Base-by-base conservation (phyloP, 2,888 invertebrate genomes). In the Myathropa florea region DNA sequence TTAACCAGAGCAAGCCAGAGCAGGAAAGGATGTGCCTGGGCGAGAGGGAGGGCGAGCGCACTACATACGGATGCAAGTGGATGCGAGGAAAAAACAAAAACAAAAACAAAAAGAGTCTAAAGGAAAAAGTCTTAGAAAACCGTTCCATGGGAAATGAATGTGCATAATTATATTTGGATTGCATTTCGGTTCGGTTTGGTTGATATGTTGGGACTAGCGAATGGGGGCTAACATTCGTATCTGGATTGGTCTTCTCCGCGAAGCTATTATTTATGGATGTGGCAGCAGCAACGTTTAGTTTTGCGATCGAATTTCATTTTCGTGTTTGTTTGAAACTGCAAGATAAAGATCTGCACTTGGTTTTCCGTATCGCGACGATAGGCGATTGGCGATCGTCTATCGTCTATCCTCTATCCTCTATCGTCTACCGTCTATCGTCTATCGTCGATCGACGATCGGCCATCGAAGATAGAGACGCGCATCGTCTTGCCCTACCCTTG, bases 151-250 rank as follows among this genome's bases (percentile, higher is more conserved):
- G 73, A 82, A 78, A 86, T 82, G 78, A 86, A 86, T 86, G 86
- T 86, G 82, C 86, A 86, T 86, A 86, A 86, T 86, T 86, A 86
- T 82, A 82, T 78, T 82, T 71, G 82, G 68, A 78, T 72, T 85
- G 67, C 46, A 73, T 73, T 85, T 81, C 36, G 67, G 75, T 76
- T 80, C 10, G 55, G 70, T 55, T 79, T 60, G 2, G 76, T 61
- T 61, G 76, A 80, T 80, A 72, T 72, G 77, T 73, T 14, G 55
- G 53, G 70, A 65, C 55, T 18, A 46, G 39, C 23, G 55, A 67
- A 61, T 33, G 57, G 18, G 39, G 21, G 39, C 18, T 26, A 18
- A 28, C 53, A 63, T 24, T 26, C 75, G 57, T 64, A 36, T 63
- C 59, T 60, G 21, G 39, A n/a, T 55, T 71, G 61, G 53, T 65